These are phyloP conservation scores for Vireo griseus DNA, from an alignment of 2,797 vertebrate genomes.

Conservation along the genomic window DNA sequence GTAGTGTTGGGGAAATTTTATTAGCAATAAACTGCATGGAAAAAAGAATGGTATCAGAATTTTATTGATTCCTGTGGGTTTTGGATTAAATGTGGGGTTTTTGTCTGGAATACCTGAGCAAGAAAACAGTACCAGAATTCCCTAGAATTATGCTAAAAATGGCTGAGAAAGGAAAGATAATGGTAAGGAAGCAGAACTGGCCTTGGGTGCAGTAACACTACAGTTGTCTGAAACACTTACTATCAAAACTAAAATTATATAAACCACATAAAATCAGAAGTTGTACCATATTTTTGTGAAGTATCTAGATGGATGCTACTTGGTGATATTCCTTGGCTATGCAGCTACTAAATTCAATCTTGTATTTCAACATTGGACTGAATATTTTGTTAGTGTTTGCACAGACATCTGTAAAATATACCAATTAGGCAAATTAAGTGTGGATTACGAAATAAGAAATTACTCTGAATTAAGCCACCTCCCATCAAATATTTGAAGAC, in stretches of 20 bases:
- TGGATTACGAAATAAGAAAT: neutral
- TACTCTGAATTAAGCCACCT: neutral
- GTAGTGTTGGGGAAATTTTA: neutral
- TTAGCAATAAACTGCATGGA: constrained; percentile 17
- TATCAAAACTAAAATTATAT: neutral
- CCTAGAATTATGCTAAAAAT: neutral
- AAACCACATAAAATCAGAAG: neutral
- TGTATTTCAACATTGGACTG: neutral
- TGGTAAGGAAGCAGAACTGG: neutral
- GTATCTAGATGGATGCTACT: neutral
- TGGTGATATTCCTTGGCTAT: neutral
- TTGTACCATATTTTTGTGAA: neutral
- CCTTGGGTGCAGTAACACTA: neutral
- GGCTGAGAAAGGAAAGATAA: neutral
- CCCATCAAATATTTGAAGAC: neutral
- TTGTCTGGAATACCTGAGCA: neutral
- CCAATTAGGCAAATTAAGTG: neutral
- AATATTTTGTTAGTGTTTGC: neutral
- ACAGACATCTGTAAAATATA: neutral
- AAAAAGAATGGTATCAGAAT: neutral
- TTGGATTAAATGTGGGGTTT: neutral
- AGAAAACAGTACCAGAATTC: neutral
- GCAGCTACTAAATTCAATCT: neutral
- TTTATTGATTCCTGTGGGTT: neutral
- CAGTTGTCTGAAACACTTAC: neutral